Conservation (phyloP, 2,888 invertebrate genomes). For the Macropis europaea region DNA sequence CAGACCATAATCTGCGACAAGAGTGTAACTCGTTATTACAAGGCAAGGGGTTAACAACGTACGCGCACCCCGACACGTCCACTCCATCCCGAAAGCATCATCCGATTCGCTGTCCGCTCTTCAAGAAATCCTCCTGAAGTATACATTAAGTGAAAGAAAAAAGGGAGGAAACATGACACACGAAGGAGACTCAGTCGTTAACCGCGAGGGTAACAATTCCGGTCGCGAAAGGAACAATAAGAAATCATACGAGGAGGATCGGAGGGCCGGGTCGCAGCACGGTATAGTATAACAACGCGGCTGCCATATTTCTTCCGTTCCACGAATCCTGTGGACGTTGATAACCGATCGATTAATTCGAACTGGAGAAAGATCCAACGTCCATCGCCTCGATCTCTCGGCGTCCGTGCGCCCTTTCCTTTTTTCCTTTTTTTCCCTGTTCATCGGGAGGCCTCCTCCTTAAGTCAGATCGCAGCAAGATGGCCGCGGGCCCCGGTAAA, state of each 20-base stretch:
- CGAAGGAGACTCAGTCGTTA: slow-evolving; percentile 27
- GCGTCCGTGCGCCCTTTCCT: slow-evolving; percentile 46
- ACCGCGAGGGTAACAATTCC: slow-evolving; percentile 27
- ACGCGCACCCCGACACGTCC: too few species aligned
- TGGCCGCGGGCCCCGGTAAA: slow-evolving; percentile 78
- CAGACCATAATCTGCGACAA: too few species aligned
- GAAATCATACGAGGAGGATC: slow-evolving; percentile 31
- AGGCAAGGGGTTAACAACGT: too few species aligned
- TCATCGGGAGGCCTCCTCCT: slow-evolving; percentile 69
- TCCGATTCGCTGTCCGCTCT: too few species aligned
- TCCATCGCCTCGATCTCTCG: slow-evolving; percentile 60
- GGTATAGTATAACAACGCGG: slow-evolving; percentile 16
- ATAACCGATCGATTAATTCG: slow-evolving; percentile 77
- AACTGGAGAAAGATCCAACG: slow-evolving; percentile 61
- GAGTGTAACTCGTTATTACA: too few species aligned
- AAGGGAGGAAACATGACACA: not conserved
- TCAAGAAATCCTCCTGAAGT: too few species aligned
- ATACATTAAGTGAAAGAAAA: not conserved
- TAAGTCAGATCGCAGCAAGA: slow-evolving; percentile 77
- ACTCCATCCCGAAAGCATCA: not conserved
- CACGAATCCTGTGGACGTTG: slow-evolving; percentile 65
- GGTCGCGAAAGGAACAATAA: slow-evolving; percentile 38
- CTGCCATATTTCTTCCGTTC: slow-evolving; percentile 56
- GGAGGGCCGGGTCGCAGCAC: not conserved
- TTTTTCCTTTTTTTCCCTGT: slow-evolving; percentile 39